Evolutionary conservation across 2,888 invertebrate species (phyloP).

Genomic region (Theristus sp.): DNA sequence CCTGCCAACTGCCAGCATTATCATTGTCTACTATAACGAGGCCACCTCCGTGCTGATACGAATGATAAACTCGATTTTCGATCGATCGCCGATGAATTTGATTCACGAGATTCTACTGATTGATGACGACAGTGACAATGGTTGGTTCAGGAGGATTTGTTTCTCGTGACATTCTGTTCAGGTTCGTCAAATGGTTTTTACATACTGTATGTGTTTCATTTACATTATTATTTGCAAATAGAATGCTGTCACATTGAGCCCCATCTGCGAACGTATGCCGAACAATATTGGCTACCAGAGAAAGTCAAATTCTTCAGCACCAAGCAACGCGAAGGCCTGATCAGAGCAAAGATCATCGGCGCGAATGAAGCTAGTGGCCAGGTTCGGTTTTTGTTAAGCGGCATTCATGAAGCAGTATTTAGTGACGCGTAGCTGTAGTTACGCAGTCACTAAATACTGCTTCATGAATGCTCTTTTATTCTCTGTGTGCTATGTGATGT

Average conservation of each 20-base stretch:
- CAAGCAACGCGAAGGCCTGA: slow-evolving; percentile 60
- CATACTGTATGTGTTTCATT: no score
- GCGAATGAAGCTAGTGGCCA: slow-evolving; percentile 76
- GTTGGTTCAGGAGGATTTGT: background rate
- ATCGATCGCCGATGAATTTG: slow-evolving; percentile 16
- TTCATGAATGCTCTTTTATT: no score
- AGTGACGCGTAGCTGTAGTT: no score
- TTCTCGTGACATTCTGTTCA: background rate
- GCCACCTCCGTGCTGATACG: slow-evolving; percentile 87
- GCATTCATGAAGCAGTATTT: no score
- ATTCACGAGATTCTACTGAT: slow-evolving; percentile 27
- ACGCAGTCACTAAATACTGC: no score
- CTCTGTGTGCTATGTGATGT: no score
- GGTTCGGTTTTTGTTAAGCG: slow-evolving; percentile 21
- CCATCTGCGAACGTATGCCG: slow-evolving; percentile 15
- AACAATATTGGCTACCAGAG: slow-evolving; percentile 10
- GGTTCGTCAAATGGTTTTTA: no score
- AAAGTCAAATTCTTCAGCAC: slow-evolving; percentile 12
- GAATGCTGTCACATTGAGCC: background rate
- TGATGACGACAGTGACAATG: slow-evolving; percentile 22
- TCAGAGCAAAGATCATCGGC: slow-evolving; percentile 74
- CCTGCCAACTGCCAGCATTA: slow-evolving; percentile 54
- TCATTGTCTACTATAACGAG: slow-evolving; percentile 97
- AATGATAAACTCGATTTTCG: slow-evolving; percentile 20
- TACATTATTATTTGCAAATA: no score